Percentiles rank a stretch among this genome's conserved stretches.
Conservation (phyloP, 2,797 vertebrate species). For the Petrocephalus schoutedeni region DNA sequence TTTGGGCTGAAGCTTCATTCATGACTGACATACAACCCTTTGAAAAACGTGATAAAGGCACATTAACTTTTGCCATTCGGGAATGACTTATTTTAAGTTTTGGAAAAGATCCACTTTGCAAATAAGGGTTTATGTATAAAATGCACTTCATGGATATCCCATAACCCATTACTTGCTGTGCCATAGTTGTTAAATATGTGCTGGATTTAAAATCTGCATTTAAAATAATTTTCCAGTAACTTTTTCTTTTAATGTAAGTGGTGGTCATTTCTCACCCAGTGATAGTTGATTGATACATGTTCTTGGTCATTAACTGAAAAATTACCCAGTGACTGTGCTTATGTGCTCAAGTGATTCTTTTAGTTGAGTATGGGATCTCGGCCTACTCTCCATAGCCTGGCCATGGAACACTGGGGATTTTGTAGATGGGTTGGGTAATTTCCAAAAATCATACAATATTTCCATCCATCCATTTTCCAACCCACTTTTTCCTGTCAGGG, state of each 20-base stretch:
- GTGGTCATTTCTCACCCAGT: not conserved
- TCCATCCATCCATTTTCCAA: no score
- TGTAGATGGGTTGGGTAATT: not conserved
- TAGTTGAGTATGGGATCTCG: not conserved
- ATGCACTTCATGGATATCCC: not conserved
- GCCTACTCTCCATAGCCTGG: not conserved
- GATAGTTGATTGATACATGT: not conserved
- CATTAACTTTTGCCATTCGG: not conserved
- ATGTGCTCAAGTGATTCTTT: not conserved
- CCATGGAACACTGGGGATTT: not conserved
- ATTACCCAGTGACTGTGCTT: not conserved
- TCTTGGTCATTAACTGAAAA: not conserved
- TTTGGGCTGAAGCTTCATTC: not conserved
- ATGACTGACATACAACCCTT: not conserved
- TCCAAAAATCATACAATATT: not conserved
- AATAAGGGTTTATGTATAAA: not conserved
- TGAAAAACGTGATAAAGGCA: not conserved
- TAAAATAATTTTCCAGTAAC: not conserved
- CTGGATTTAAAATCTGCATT: not conserved
- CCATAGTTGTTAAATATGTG: not conserved
- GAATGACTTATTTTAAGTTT: not conserved
- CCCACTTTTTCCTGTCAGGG: no score
- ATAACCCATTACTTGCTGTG: not conserved
- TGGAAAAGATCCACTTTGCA: not conserved
- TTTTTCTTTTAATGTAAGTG: not conserved